These are phyloP conservation scores for Mylabris phalerata DNA, from an alignment of 1,140 invertebrate species.

Conservation along the genomic window DNA sequence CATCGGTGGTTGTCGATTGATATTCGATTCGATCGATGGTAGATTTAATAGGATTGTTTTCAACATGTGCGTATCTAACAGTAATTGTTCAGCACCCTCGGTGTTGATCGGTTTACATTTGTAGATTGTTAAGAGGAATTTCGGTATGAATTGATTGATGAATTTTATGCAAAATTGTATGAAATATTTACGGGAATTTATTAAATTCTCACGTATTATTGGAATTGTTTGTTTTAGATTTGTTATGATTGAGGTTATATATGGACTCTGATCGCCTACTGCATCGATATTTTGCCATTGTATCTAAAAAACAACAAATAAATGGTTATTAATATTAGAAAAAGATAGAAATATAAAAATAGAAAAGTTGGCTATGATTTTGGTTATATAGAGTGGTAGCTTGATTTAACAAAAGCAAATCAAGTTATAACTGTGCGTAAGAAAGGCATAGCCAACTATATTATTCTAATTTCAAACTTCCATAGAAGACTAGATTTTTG, in stretches of 20 bases:
- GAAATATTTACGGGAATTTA: slow-evolving; percentile 94
- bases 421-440: no score
- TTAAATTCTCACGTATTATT: slow-evolving; percentile 83
- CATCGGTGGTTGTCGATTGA: slow-evolving; percentile 79
- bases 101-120: slow-evolving; percentile 92
- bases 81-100: slow-evolving; percentile 92
- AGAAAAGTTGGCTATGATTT: no score
- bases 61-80: slow-evolving; percentile 94
- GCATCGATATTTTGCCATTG: slow-evolving; percentile 87
- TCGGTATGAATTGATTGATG: slow-evolving; percentile 91
- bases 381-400: no score
- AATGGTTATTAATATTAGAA: no score
- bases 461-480: no score
- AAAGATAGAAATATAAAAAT: no score
- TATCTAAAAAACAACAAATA: slow-evolving; percentile 49
- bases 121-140: slow-evolving; percentile 88
- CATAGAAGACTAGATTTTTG: no score
- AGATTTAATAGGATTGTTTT: slow-evolving; percentile 94
- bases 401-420: no score
- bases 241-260: slow-evolving; percentile 82
- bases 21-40: slow-evolving; percentile 84
- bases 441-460: no score
- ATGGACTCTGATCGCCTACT: slow-evolving; percentile 95
- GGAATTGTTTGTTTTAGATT: slow-evolving; percentile 88
- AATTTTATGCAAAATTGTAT: slow-evolving; percentile 97